phyloP scores from a whole-genome alignment of 1,140 invertebrate genomes.

The Temnothorax nylanderi region DNA sequence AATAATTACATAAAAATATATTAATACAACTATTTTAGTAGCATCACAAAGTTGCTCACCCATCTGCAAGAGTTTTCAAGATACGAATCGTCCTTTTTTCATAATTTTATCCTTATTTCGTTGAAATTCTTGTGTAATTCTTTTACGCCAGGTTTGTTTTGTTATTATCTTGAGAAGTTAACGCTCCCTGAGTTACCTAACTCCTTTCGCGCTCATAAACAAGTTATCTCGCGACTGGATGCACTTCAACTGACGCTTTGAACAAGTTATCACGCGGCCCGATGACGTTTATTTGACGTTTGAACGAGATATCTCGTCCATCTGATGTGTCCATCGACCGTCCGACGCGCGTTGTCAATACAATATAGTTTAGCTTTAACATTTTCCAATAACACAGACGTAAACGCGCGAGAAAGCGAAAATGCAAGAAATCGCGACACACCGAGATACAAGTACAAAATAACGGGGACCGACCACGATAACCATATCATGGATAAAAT shows the following conservation, averaged over 20 bases:
- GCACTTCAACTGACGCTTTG: conserved; percentile 37
- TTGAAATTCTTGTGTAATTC: not conserved
- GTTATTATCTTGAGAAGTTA: not conserved
- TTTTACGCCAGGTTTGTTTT: not conserved
- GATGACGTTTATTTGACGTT: conserved; percentile 55
- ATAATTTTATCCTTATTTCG: not conserved
- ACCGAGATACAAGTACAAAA: not conserved
- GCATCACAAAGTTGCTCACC: not conserved
- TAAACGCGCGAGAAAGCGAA: not conserved
- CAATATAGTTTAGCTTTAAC: conserved; percentile 50
- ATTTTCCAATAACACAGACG: conserved; percentile 51
- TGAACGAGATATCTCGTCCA: conserved; percentile 28
- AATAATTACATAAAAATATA: not conserved
- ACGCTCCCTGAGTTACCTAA: not conserved
- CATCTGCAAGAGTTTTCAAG: not conserved
- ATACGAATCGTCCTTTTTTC: not conserved
- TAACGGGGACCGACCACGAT: not conserved
- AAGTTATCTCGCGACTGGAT: conserved; percentile 31
- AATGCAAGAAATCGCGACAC: not conserved
- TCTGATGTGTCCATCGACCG: conserved; percentile 11
- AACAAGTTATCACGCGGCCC: conserved; percentile 38
- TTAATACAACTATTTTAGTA: not conserved
- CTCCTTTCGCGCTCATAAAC: conserved; percentile 25
- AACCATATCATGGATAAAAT: conserved; percentile 31
- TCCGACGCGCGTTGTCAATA: conserved; percentile 44